A percentile compares a stretch with the other conserved stretches of the same genome.
phyloP scores from a whole-genome alignment of 2,113 vertebrate genomes.

The Otolemur garnettii region DNA sequence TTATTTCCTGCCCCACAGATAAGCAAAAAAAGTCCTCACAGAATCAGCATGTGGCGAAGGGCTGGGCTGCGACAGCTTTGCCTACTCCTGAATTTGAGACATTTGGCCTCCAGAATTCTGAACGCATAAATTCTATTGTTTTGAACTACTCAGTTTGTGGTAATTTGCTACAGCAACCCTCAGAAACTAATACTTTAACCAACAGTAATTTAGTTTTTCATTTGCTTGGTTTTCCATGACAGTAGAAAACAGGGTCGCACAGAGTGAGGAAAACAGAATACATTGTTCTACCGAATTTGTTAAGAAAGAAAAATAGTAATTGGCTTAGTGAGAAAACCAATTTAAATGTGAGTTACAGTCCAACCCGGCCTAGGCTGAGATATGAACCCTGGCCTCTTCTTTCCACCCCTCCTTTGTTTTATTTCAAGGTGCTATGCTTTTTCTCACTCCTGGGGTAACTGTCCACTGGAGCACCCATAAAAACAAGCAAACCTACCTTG shows the following conservation, averaged over 20 bases:
- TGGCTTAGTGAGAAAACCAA: background rate
- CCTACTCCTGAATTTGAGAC: background rate
- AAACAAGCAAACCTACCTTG: background rate
- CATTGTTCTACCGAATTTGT: background rate
- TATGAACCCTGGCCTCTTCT: background rate
- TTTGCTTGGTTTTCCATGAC: background rate
- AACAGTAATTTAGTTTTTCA: background rate
- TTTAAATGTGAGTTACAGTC: background rate
- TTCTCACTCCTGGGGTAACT: background rate
- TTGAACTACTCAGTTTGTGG: background rate
- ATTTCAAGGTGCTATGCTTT: background rate
- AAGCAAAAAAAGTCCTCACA: no score
- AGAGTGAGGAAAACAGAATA: background rate
- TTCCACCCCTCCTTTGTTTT: accelerated
- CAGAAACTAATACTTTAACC: background rate
- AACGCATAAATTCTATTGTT: no score
- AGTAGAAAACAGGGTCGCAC: background rate
- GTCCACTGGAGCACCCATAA: background rate
- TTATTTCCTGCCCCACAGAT: no score
- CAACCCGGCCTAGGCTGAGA: background rate
- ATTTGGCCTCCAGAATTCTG: background rate
- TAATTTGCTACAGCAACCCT: background rate
- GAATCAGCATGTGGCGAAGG: no score
- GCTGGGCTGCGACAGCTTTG: no score
- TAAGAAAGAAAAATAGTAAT: background rate